A percentile compares a stretch with the other conserved stretches of the same genome.
Conservation (phyloP, 2,113 vertebrate species). For the Dipodomys spectabilis region DNA sequence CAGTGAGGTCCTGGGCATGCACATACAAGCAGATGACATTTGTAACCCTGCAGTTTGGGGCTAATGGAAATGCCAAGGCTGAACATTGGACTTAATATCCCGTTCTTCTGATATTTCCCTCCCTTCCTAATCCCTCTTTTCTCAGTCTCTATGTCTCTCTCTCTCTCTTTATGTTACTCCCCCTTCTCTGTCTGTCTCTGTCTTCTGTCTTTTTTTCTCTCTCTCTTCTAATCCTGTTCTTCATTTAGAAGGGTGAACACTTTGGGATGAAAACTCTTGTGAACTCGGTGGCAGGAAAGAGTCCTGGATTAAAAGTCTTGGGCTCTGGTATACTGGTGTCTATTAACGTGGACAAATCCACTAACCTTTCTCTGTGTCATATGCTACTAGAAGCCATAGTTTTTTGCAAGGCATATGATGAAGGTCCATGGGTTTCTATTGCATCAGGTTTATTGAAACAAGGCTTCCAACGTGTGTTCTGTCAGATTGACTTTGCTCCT, state of each 20-base stretch:
- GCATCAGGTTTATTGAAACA: background rate
- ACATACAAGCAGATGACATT: background rate
- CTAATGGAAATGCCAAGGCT: conserved; percentile 12
- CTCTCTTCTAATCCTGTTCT: background rate
- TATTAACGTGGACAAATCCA: background rate
- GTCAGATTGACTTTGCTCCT: background rate
- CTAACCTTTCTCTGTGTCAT: background rate
- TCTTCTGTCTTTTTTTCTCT: no score
- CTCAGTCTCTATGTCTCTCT: no score
- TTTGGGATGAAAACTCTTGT: background rate
- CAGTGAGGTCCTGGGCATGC: accelerated
- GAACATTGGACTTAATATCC: background rate
- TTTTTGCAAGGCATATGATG: background rate
- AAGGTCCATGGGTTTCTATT: background rate
- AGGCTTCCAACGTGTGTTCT: background rate
- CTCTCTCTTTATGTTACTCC: no score
- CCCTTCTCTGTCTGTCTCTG: no score
- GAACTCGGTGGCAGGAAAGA: background rate
- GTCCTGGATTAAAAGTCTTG: background rate
- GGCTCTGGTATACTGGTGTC: background rate
- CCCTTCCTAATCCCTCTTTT: no score
- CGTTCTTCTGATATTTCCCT: background rate
- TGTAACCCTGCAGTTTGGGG: background rate
- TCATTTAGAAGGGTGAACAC: background rate
- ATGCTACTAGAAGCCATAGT: background rate